These are phyloP conservation scores for Lordiphosa mommai DNA, from an alignment of 1,140 invertebrate species.

Conservation along the genomic window DNA sequence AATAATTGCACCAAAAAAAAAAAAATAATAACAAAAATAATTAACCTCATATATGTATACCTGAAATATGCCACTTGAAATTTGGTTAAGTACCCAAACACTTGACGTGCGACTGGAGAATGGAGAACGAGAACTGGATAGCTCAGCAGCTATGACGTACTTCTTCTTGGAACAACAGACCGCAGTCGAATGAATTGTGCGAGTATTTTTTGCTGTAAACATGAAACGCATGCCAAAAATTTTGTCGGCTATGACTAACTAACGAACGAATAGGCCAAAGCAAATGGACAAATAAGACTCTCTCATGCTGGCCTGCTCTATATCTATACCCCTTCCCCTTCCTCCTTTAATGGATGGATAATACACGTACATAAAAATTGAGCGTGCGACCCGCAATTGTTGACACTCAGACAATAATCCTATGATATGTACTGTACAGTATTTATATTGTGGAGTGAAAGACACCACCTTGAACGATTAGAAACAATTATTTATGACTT, in stretches of 20 bases:
- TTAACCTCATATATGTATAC: constrained; percentile 19
- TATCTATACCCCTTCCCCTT: too few relatives aligned
- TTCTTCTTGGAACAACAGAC: background rate
- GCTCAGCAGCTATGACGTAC: background rate
- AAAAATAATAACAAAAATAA: constrained; percentile 33
- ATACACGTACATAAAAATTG: too few relatives aligned
- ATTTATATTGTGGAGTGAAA: too few relatives aligned
- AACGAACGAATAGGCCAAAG: background rate
- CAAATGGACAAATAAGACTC: background rate
- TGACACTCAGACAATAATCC: too few relatives aligned
- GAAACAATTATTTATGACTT: too few relatives aligned
- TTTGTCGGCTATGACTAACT: constrained; percentile 8
- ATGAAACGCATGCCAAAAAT: constrained; percentile 6
- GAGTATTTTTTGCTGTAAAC: background rate
- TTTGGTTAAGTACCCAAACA: constrained; percentile 15
- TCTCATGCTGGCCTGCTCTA: too few relatives aligned
- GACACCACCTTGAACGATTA: too few relatives aligned
- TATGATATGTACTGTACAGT: too few relatives aligned
- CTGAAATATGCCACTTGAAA: constrained; percentile 1
- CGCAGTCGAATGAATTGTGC: background rate
- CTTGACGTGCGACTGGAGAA: background rate
- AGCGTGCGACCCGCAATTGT: too few relatives aligned
- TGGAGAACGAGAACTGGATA: background rate
- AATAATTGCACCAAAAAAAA: constrained; percentile 21
- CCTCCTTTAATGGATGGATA: too few relatives aligned